Conservation (phyloP, 1,140 invertebrate species). For the Drosophila pachea region DNA sequence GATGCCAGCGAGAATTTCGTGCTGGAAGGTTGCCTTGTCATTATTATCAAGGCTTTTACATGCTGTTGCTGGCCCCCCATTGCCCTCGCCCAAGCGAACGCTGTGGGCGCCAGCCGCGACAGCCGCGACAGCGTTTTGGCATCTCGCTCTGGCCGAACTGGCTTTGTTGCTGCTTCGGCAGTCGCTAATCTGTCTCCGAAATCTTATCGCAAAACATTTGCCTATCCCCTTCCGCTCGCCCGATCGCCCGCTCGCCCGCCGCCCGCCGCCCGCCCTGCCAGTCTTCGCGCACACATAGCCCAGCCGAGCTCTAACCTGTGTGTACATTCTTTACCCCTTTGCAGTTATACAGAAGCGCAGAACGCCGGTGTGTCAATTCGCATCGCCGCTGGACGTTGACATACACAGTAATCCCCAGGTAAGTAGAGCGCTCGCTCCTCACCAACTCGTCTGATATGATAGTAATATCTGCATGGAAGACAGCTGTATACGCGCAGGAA, state of each 20-base stretch:
- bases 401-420: slow-evolving; percentile 97
- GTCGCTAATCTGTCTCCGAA: slow-evolving; percentile 38
- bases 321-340: slow-evolving; percentile 58
- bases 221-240: no score
- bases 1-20: no score
- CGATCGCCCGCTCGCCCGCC: no score
- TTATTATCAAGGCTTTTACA: slow-evolving; percentile 2
- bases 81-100: slow-evolving; percentile 16
- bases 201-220: slow-evolving; percentile 57
- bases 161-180: no score
- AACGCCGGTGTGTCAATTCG: slow-evolving; percentile 96
- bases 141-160: slow-evolving; percentile 32
- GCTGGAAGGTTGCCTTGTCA: no score
- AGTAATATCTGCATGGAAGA: neutral
- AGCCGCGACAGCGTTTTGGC: slow-evolving; percentile 12
- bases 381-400: slow-evolving; percentile 95
- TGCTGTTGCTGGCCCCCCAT: slow-evolving; percentile 9
- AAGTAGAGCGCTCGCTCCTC: slow-evolving; percentile 68
- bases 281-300: slow-evolving; percentile 14
- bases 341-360: slow-evolving; percentile 95
- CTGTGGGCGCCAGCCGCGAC: slow-evolving; percentile 1
- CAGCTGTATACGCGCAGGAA: neutral
- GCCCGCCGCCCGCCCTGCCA: no score
- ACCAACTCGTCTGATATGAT: slow-evolving; percentile 14
- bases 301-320: slow-evolving; percentile 41